These are phyloP conservation scores for Drosophila persimilis DNA, from an alignment of 1,140 invertebrate species.

Conservation along the genomic window DNA sequence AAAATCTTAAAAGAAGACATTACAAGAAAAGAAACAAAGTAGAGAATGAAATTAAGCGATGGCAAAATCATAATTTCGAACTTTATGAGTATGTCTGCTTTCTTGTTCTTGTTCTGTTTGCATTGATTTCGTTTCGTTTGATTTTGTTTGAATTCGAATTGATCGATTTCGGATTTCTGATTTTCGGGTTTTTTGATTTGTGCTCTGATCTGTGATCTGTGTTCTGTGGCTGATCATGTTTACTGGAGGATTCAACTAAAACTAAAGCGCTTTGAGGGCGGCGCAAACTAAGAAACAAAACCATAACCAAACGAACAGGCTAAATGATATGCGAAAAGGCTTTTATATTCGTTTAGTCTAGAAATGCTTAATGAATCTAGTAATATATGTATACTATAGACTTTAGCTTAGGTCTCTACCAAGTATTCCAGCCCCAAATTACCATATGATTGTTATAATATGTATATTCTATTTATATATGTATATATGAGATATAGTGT, in stretches of 20 bases:
- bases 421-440: conserved; percentile 7
- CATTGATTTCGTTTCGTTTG: conserved; percentile 23
- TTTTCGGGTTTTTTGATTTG: background rate
- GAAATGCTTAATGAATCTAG: conserved; percentile 41
- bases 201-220: conserved; percentile 28
- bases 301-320: conserved; percentile 33
- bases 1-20: conserved; percentile 84
- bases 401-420: conserved; percentile 23
- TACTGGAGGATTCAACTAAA: conserved; percentile 54
- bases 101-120: conserved; percentile 1
- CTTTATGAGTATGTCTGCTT: conserved; percentile 60
- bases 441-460: conserved; percentile 5
- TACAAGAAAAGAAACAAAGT: conserved; percentile 77
- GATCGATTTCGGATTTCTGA: conserved; percentile 7
- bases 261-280: conserved; percentile 52
- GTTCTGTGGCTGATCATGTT: conserved; percentile 63
- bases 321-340: conserved; percentile 24
- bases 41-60: conserved; percentile 78
- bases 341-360: conserved; percentile 17
- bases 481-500: conserved; percentile 5
- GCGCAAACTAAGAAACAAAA: conserved; percentile 45
- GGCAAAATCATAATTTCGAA: conserved; percentile 72
- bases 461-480: conserved; percentile 3
- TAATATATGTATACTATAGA: conserved; percentile 9
- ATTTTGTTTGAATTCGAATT: conserved; percentile 18